Percentiles rank a stretch among this genome's conserved stretches.
Conservation (phyloP, 2,797 vertebrate genomes). For the Sus cebifrons region DNA sequence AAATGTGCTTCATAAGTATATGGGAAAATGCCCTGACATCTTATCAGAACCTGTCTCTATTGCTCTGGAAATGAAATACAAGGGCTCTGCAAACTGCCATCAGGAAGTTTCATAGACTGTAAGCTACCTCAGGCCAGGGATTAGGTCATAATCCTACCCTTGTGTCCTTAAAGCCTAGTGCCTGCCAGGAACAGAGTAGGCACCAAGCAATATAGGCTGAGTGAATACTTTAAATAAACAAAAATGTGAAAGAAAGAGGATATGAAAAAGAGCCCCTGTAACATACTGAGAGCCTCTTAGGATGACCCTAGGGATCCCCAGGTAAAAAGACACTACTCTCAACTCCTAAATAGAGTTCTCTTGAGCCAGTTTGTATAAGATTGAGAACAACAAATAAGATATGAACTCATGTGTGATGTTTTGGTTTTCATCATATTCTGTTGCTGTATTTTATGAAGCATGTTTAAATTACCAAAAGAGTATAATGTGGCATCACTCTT, state of each 20-base stretch:
- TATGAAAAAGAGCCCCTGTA: accelerated
- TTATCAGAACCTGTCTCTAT: neutral
- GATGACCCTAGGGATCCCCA: no score
- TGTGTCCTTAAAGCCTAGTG: neutral
- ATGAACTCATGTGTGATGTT: neutral
- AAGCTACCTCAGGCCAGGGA: neutral
- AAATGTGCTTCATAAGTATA: constrained; percentile 49
- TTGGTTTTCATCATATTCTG: neutral
- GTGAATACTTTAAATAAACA: neutral
- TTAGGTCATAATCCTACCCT: neutral
- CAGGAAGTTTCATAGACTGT: neutral
- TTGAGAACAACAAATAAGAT: neutral
- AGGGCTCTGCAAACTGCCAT: neutral
- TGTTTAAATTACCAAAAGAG: neutral
- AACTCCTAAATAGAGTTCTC: neutral
- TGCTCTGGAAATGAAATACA: neutral
- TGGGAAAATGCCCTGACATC: neutral
- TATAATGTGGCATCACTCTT: neutral
- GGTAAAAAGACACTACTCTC: neutral
- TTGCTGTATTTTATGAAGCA: neutral
- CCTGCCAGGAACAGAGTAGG: neutral
- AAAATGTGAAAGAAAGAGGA: neutral
- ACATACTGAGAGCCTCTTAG: neutral
- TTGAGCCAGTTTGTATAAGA: neutral
- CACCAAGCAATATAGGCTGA: neutral